A percentile compares a stretch with the other conserved stretches of the same genome.
These are phyloP conservation scores for Saccopteryx bilineata DNA, from an alignment of 2,113 vertebrate genomes.

Conservation along the genomic window DNA sequence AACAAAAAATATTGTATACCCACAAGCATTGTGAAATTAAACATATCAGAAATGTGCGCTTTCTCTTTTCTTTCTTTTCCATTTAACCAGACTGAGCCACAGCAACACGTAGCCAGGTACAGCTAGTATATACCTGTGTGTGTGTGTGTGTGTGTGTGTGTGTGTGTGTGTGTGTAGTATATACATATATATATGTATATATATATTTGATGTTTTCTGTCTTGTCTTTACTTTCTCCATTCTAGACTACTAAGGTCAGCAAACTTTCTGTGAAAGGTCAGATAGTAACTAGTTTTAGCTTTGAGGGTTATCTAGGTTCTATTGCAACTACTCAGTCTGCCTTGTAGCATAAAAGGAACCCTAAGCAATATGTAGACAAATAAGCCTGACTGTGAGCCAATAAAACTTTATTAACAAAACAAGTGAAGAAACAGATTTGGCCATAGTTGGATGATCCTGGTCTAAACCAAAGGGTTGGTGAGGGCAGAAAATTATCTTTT, in stretches of 20 bases:
- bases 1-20: too few species aligned
- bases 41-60: too few species aligned
- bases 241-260: not conserved
- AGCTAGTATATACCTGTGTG: too few species aligned
- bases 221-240: not conserved
- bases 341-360: not conserved
- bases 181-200: not conserved
- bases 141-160: too few species aligned
- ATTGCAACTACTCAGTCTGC: not conserved
- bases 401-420: conserved; percentile 34
- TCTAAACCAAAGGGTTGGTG: not conserved
- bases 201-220: not conserved
- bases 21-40: too few species aligned
- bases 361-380: not conserved
- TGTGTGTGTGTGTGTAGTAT: too few species aligned
- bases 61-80: too few species aligned
- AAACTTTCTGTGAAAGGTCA: not conserved
- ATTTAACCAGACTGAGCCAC: too few species aligned
- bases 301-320: not conserved
- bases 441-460: not conserved
- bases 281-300: not conserved
- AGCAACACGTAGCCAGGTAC: too few species aligned
- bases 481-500: not conserved
- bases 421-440: not conserved
- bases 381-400: not conserved